Evolutionary conservation across 2,797 vertebrate genomes (phyloP).

Genomic region (Girardinus metallicus): DNA sequence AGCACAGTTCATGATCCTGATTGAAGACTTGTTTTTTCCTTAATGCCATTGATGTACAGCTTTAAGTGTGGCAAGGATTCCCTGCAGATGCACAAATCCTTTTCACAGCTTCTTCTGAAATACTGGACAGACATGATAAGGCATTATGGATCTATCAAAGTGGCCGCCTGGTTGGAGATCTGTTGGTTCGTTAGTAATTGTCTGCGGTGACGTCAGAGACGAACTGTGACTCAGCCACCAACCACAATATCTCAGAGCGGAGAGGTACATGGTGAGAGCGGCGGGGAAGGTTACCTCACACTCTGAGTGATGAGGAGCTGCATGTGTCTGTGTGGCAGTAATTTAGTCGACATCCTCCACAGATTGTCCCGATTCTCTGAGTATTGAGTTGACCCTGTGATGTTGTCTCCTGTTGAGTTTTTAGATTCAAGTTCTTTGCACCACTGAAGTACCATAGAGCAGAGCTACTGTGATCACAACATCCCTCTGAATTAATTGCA

Average conservation of each 20-base stretch:
- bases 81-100: slow-evolving; percentile 8
- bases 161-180: slow-evolving; percentile 15
- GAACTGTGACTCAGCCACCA: slow-evolving; percentile 55
- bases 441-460: background rate
- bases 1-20: slow-evolving; percentile 33
- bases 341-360: slow-evolving; percentile 25
- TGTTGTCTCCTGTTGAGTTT: slow-evolving; percentile 5
- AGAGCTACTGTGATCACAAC: slow-evolving; percentile 4
- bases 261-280: slow-evolving; percentile 37
- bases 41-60: background rate
- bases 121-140: slow-evolving; percentile 1
- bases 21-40: background rate
- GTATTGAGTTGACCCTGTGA: slow-evolving; percentile 31
- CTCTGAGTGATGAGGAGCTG: slow-evolving; percentile 9
- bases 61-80: background rate
- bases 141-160: slow-evolving; percentile 9
- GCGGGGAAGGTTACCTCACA: slow-evolving; percentile 23
- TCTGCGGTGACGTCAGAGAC: slow-evolving; percentile 57
- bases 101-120: slow-evolving; percentile 5
- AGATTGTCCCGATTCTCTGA: slow-evolving; percentile 15
- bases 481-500: background rate
- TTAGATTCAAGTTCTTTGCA: slow-evolving; percentile 12
- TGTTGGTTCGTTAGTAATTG: slow-evolving; percentile 50
- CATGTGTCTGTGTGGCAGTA: slow-evolving; percentile 19
- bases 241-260: slow-evolving; percentile 17